Conservation (phyloP, 1,140 invertebrate species). For the Saccostrea cuccullata region DNA sequence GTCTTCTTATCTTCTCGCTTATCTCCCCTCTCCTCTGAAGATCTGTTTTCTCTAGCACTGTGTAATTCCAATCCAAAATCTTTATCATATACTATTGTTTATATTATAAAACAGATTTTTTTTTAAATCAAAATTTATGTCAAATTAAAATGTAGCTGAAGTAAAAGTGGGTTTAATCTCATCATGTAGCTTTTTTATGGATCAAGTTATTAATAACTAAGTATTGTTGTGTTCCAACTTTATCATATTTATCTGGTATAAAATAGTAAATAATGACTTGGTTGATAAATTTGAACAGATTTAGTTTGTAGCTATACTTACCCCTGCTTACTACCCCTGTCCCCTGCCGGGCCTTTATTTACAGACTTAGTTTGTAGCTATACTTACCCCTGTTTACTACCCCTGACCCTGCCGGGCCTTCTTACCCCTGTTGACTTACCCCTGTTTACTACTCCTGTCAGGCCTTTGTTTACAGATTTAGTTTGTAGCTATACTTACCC, state of each 20-base stretch:
- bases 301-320: no score
- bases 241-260: no score
- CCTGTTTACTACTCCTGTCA: neutral
- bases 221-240: no score
- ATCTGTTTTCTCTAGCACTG: neutral
- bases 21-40: neutral
- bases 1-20: slow-evolving; percentile 1
- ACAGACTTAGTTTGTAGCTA: neutral
- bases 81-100: neutral
- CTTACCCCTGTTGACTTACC: no score
- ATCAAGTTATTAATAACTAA: no score
- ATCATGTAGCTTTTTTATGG: no score
- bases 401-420: slow-evolving; percentile 1
- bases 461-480: slow-evolving; percentile 20
- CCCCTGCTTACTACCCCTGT: neutral
- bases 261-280: no score
- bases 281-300: no score
- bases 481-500: slow-evolving; percentile 21
- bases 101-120: neutral
- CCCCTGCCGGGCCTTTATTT: slow-evolving; percentile 22
- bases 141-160: no score
- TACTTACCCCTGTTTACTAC: slow-evolving; percentile 34
- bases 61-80: neutral
- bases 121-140: no score
- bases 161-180: no score